Conservation (phyloP, 2,113 vertebrate species). For the Stomatorhinus ivindoensis region DNA sequence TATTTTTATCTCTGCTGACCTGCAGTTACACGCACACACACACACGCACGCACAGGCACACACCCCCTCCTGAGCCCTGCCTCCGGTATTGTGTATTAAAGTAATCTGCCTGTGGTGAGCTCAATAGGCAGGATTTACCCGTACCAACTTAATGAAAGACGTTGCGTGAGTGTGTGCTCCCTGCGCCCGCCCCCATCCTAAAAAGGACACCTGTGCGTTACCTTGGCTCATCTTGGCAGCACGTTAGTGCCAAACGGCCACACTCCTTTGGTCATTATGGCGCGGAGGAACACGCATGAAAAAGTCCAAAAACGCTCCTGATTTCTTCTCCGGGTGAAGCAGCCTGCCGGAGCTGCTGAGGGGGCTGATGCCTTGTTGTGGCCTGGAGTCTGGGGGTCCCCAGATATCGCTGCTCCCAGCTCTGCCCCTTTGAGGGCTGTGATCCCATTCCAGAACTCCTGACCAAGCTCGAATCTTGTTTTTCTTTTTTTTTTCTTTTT, state of each 20-base stretch:
- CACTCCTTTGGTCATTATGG: constrained; percentile 14
- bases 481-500: background rate
- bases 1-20: constrained; percentile 58
- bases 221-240: background rate
- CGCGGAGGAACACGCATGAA: constrained; percentile 33
- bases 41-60: background rate
- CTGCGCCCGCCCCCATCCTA: background rate
- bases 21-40: constrained; percentile 17
- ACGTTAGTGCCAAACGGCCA: too few relatives aligned
- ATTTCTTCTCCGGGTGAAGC: constrained; percentile 24
- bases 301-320: constrained; percentile 21
- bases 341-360: constrained; percentile 32
- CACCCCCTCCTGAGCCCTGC: constrained; percentile 37
- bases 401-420: background rate
- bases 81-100: constrained; percentile 48
- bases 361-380: constrained; percentile 26
- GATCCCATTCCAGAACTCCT: background rate
- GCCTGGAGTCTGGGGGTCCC: background rate
- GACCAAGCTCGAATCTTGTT: background rate
- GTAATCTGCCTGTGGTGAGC: constrained; percentile 33
- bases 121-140: constrained; percentile 9
- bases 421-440: background rate
- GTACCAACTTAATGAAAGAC: constrained; percentile 8
- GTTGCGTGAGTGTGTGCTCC: background rate
- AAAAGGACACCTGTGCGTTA: background rate